Evolutionary conservation across 2,888 invertebrate genomes (phyloP), one percentile per base, ranked within the genome.

Genomic region (Antitype chi): DNA sequence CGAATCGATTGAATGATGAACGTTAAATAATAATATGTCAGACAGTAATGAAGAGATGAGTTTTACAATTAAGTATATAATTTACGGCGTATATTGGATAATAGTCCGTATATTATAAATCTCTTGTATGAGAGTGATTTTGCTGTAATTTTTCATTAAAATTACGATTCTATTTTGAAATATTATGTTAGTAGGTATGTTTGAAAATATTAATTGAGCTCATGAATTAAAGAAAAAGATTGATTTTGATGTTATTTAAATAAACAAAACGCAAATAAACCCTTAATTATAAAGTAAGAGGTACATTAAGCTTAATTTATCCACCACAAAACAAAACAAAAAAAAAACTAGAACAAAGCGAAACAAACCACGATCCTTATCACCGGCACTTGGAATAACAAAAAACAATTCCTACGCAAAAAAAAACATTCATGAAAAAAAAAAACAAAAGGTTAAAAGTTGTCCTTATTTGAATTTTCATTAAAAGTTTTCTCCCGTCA

Each of bases 391-490:
- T 94, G 92, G 89, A 93, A 94, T 92, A 93, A 93, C 92, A 93
- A 92, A 88, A 94, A 93, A 94, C 92, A 93, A 93, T 93, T 91
- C 90, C 90, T 91, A 91, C 89, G 90, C 86, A 91, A 93, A 93
- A 94, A 93, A 90, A 82, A 88, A 87, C 88, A 83, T 83, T 79
- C 80, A 72, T 71, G 75, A 47, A 80, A 84, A 82, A 91, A 92
- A 94, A 73, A 94, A 93, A 93, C 92, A 92, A 95, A 95, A 95
- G 95, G 95, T 94, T 94, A 92, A 94, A 95, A 95, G 95, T 95
- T 94, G 94, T 95, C 95, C 95, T 95, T 95, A 95, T 95, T 95
- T 95, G 95, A 95, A 95, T 95, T 95, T 95, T 95, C 95, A 95
- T 95, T 95, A 95, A 95, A 95, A 95, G 94, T 95, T 95, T 38